Evolutionary conservation across 1,140 invertebrate genomes (phyloP).

Genomic region (Aethina tumida): DNA sequence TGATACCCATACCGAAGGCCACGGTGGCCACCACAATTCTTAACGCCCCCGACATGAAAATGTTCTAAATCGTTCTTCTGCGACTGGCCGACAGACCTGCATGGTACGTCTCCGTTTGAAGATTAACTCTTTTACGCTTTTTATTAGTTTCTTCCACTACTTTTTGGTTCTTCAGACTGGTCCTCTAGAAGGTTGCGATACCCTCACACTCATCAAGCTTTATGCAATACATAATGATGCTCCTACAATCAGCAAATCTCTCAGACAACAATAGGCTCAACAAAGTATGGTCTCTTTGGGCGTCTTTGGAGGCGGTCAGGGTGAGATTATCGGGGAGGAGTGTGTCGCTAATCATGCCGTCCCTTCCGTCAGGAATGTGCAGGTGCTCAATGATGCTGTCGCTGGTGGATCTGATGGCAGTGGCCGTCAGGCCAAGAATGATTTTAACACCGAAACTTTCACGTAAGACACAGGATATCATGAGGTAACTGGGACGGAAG

Average conservation of each 20-base stretch:
- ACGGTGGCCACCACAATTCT: slow-evolving; percentile 91
- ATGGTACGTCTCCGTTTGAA: slow-evolving; percentile 81
- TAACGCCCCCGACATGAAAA: slow-evolving; percentile 77
- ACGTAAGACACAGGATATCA: slow-evolving; percentile 75
- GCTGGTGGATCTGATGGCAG: slow-evolving; percentile 71
- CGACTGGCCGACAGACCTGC: slow-evolving; percentile 73
- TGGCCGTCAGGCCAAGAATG: slow-evolving; percentile 87
- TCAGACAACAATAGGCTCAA: slow-evolving; percentile 61
- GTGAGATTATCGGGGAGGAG: slow-evolving; percentile 74
- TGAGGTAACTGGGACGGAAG: slow-evolving; percentile 90
- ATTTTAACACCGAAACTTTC: slow-evolving; percentile 77
- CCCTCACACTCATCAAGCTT: slow-evolving; percentile 78
- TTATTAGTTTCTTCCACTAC: slow-evolving; percentile 28
- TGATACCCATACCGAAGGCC: slow-evolving; percentile 91
- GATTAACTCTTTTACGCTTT: slow-evolving; percentile 48
- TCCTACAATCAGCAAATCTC: slow-evolving; percentile 52
- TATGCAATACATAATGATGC: slow-evolving; percentile 91
- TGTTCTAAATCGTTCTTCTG: slow-evolving; percentile 73
- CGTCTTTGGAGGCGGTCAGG: slow-evolving; percentile 76
- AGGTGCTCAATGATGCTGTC: slow-evolving; percentile 69
- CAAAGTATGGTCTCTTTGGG: slow-evolving; percentile 66
- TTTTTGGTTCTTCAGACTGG: slow-evolving; percentile 48
- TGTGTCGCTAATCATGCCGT: slow-evolving; percentile 66
- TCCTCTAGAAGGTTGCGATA: slow-evolving; percentile 69
- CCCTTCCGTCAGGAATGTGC: slow-evolving; percentile 52